Percentiles rank a stretch among this genome's conserved stretches.
phyloP scores from a whole-genome alignment of 2,113 vertebrate genomes.

The Clarias gariepinus region DNA sequence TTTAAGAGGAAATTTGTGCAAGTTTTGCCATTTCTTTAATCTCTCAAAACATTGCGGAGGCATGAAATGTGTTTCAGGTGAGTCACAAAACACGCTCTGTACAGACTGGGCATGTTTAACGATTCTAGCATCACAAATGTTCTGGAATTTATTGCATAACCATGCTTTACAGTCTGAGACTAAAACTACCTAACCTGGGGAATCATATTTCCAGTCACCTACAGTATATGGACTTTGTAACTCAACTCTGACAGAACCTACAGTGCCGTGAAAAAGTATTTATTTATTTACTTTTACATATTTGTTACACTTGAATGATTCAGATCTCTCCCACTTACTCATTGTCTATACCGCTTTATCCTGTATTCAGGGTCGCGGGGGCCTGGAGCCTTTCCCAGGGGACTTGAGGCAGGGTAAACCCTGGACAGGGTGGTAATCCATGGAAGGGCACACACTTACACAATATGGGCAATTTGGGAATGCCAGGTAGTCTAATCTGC shows the following conservation, averaged over 20 bases:
- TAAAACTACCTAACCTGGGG: constrained; percentile 6
- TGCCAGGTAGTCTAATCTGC: no score
- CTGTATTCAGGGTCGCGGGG: no score
- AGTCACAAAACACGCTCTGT: constrained; percentile 1
- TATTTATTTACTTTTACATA: no score
- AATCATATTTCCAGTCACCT: constrained; percentile 4
- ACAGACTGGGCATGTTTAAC: not conserved
- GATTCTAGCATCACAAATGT: constrained; percentile 2
- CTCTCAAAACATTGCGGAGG: not conserved
- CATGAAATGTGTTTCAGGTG: constrained; percentile 2
- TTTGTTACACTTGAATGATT: no score
- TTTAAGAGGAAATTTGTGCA: not conserved
- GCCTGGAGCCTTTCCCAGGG: no score
- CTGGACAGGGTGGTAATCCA: no score
- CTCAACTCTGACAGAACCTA: constrained; percentile 24
- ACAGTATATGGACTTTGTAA: constrained; percentile 19
- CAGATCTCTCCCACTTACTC: no score
- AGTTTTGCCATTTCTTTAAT: not conserved
- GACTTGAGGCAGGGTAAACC: no score
- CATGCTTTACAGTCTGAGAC: not conserved
- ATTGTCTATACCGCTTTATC: no score
- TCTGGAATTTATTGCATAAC: constrained; percentile 18
- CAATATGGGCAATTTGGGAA: no score
- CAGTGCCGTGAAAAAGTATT: no score
- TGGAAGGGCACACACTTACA: no score